phyloP scores from a whole-genome alignment of 2,888 invertebrate species.

The Peribatodes rhomboidaria region DNA sequence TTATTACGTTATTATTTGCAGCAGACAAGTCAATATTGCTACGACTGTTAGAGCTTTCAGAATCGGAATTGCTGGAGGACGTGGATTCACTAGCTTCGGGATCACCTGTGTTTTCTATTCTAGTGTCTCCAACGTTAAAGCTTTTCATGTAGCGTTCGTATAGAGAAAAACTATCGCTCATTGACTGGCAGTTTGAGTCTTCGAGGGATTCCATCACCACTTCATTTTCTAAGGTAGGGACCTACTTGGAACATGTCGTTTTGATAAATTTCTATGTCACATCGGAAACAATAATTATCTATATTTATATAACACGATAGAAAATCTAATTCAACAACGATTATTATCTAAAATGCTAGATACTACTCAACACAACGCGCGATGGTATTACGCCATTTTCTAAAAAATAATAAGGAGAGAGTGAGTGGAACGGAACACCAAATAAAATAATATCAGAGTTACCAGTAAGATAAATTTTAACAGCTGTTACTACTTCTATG shows the following conservation, averaged over 20 bases:
- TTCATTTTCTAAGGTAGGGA: constrained; percentile 55
- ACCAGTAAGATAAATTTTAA: too few relatives aligned
- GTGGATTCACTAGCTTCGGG: constrained; percentile 53
- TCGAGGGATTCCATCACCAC: constrained; percentile 82
- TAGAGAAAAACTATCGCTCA: constrained; percentile 81
- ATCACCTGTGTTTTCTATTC: constrained; percentile 59
- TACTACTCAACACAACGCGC: neutral
- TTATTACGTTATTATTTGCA: constrained; percentile 63
- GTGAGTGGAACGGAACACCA: too few relatives aligned
- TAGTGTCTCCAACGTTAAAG: constrained; percentile 75
- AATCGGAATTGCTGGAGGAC: constrained; percentile 59
- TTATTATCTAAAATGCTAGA: neutral
- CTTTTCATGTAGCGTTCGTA: constrained; percentile 81
- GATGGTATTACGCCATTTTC: neutral
- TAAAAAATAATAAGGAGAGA: constrained; percentile 4
- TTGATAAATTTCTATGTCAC: neutral
- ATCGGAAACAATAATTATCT: constrained; percentile 8
- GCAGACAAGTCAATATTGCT: constrained; percentile 74
- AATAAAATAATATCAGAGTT: neutral
- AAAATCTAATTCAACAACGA: constrained; percentile 1
- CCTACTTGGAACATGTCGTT: neutral
- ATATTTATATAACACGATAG: neutral
- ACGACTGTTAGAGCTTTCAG: constrained; percentile 66
- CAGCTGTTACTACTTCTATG: too few relatives aligned
- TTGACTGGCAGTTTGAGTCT: constrained; percentile 80